Percentiles rank a stretch among this genome's conserved stretches.
Evolutionary conservation across 2,888 invertebrate species (phyloP).

Genomic region (Dermolepida albohirtum): DNA sequence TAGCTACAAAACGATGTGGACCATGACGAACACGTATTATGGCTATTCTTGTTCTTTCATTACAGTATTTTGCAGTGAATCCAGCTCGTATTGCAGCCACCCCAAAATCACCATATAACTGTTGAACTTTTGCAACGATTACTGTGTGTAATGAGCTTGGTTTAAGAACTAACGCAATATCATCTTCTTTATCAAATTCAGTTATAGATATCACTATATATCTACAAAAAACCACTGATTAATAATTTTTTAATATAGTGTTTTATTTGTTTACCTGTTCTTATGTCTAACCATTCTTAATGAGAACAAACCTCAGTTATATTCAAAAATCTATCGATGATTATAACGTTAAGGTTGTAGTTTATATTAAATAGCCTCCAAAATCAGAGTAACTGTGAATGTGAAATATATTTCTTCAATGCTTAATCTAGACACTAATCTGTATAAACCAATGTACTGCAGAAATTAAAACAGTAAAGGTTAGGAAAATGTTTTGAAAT

Average conservation of each 20-base stretch:
- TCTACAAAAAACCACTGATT: conserved; percentile 64
- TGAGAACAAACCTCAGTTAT: not conserved
- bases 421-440: too few relatives aligned
- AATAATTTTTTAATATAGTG: conserved; percentile 24
- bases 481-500: too few relatives aligned
- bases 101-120: conserved; percentile 82
- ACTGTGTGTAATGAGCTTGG: conserved; percentile 69
- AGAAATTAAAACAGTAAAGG: too few relatives aligned
- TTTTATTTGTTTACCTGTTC: conserved; percentile 55
- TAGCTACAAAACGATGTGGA: conserved; percentile 78
- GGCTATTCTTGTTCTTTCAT: conserved; percentile 79
- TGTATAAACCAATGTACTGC: too few relatives aligned
- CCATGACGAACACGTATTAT: conserved; percentile 80
- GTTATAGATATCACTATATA: conserved; percentile 77
- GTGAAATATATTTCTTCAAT: too few relatives aligned
- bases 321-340: not conserved
- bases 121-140: conserved; percentile 73
- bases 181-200: conserved; percentile 65
- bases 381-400: too few relatives aligned
- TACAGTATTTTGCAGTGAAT: conserved; percentile 83
- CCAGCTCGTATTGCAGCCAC: conserved; percentile 77
- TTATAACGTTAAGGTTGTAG: too few relatives aligned
- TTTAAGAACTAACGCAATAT: conserved; percentile 67
- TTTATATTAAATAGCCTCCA: too few relatives aligned
- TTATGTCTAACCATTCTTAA: conserved; percentile 59